Percentiles rank a stretch among this genome's conserved stretches.
Conservation (phyloP, 1,140 invertebrate species). For the Diachasma alloeum region DNA sequence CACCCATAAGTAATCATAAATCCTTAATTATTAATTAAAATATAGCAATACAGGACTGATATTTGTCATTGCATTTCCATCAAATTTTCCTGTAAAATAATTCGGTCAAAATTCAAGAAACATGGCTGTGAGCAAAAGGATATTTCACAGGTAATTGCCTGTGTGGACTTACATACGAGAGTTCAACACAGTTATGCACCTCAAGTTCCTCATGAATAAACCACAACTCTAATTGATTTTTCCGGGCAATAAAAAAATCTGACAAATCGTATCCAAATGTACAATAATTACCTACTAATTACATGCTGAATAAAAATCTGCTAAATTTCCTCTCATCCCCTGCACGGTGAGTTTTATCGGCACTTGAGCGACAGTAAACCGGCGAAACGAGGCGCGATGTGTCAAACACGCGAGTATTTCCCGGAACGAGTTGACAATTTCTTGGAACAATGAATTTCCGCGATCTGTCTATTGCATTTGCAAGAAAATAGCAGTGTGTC, state of each 20-base stretch:
- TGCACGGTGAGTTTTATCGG: not conserved
- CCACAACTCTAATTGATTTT: not conserved
- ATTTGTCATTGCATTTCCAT: not conserved
- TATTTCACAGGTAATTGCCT: not conserved
- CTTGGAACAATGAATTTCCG: constrained; percentile 5
- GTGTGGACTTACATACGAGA: not conserved
- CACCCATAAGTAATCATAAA: too few relatives aligned
- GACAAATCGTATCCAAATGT: not conserved
- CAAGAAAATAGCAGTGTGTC: not conserved
- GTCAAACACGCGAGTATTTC: not conserved
- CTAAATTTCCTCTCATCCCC: not conserved
- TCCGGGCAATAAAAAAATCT: not conserved
- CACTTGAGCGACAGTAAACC: not conserved
- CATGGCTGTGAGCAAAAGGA: not conserved
- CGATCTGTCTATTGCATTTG: not conserved
- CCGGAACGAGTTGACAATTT: not conserved
- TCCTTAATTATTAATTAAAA: too few relatives aligned
- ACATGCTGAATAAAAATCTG: too few relatives aligned
- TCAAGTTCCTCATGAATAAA: not conserved
- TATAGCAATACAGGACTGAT: too few relatives aligned
- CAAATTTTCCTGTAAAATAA: too few relatives aligned
- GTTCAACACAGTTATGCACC: not conserved
- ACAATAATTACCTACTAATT: too few relatives aligned
- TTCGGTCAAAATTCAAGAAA: too few relatives aligned
- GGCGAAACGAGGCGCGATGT: not conserved